These are phyloP conservation scores for Pristiophorus japonicus DNA, from an alignment of 2,113 vertebrate species.

Conservation along the genomic window DNA sequence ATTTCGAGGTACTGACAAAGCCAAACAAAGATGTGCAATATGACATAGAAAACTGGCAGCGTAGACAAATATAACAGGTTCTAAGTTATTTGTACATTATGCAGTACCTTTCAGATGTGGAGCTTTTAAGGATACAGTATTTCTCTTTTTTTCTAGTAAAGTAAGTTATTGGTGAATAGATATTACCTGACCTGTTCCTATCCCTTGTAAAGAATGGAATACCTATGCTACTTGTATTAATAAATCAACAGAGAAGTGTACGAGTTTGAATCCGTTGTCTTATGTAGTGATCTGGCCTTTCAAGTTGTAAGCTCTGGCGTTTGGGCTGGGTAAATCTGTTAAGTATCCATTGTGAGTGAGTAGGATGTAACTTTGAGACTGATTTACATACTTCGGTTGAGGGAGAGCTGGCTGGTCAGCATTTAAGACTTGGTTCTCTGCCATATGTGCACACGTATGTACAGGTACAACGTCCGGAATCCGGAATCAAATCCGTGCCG, in stretches of 20 bases:
- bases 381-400: neutral
- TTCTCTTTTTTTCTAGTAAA: conserved; percentile 38
- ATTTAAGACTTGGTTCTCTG: neutral
- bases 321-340: neutral
- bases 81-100: conserved; percentile 37
- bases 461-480: too few species aligned
- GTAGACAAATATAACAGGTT: conserved; percentile 27
- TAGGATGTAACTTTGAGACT: neutral
- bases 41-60: conserved; percentile 32
- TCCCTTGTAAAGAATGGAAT: conserved; percentile 37
- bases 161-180: conserved; percentile 38
- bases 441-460: neutral
- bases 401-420: neutral
- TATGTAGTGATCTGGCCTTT: neutral
- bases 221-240: conserved; percentile 37
- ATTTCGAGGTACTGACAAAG: conserved; percentile 33
- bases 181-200: conserved; percentile 34
- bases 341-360: neutral
- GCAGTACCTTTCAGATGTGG: conserved; percentile 37
- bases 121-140: conserved; percentile 37
- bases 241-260: conserved; percentile 34
- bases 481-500: too few species aligned
- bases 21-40: conserved; percentile 33
- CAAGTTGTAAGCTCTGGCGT: neutral
- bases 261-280: conserved; percentile 16